These are phyloP conservation scores for Spodoptera picta DNA, from an alignment of 2,888 invertebrate genomes.

Conservation along the genomic window DNA sequence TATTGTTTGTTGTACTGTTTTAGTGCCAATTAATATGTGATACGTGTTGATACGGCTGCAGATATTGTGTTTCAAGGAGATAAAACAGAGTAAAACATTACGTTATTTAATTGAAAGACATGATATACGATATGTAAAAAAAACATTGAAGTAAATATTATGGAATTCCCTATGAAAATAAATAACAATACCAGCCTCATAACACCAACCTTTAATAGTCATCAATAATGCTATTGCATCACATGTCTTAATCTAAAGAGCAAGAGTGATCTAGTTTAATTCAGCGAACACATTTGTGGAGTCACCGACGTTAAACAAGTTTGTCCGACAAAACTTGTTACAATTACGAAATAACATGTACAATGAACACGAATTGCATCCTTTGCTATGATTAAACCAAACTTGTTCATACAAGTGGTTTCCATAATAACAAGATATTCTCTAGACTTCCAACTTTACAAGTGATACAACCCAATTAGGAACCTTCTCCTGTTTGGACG, in stretches of 20 bases:
- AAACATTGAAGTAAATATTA: too few relatives aligned
- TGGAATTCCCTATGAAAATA: too few relatives aligned
- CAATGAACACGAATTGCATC: constrained; percentile 39
- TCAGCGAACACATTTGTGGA: constrained; percentile 57
- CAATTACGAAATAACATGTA: constrained; percentile 50
- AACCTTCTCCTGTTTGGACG: too few relatives aligned
- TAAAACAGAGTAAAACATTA: too few relatives aligned
- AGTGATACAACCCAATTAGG: too few relatives aligned
- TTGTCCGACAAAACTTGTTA: constrained; percentile 62
- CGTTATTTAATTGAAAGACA: too few relatives aligned
- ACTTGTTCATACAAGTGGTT: constrained; percentile 37
- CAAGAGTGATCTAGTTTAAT: constrained; percentile 68
- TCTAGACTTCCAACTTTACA: too few relatives aligned
- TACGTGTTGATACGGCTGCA: too few relatives aligned
- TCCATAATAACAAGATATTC: constrained; percentile 7
- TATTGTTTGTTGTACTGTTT: constrained; percentile 4
- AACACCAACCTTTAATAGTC: constrained; percentile 7
- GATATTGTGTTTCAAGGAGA: too few relatives aligned
- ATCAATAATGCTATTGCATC: constrained; percentile 36
- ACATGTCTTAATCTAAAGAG: constrained; percentile 32
- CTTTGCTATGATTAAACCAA: constrained; percentile 43
- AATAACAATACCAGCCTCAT: too few relatives aligned
- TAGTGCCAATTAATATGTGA: constrained; percentile 2
- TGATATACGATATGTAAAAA: too few relatives aligned
- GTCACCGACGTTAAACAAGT: constrained; percentile 73